Evolutionary conservation across 2,113 vertebrate species (phyloP), one percentile per base, ranked within the genome.

Genomic region (Budorcas taxicolor): DNA sequence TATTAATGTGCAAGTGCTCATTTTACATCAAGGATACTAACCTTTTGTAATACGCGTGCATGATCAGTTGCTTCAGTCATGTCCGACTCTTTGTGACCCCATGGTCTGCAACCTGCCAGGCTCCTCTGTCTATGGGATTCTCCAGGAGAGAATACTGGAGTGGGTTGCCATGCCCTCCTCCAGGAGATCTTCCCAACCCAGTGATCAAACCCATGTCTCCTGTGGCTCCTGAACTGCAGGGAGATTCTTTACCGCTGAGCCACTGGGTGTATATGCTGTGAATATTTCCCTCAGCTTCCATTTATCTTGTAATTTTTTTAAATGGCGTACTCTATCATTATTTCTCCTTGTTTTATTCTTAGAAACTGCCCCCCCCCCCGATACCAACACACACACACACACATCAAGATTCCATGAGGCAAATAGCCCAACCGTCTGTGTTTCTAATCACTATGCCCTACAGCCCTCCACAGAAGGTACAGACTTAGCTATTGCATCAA

Each of bases 181-280:
- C 19, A 71, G 19, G n/a, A 23, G 19, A 71, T 40, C 19, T 71
- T 71, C 19, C 10, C 0, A 0, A 71, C 5, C 5, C n/a, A 40
- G 19, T 36, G n/a, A 71, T 71, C n/a, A 71, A 71, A 40, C n/a
- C 19, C 1, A 0, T 71, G 1, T 67, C 17, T 67, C 64, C 64
- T 10, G 16, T n/a, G 16, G 17, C n/a, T 36, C 67, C 67, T 71
- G n/a, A 71, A 71, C 67, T 71, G 9, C 4, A 71, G n/a, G 10
- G n/a, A 71, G n/a, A 71, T 40, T 71, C 67, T 71, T 71, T 40
- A 40, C 67, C 1, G 3, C 67, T 36, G 19, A 40, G 67, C 67
- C 67, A 12, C n/a, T 71, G n/a, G n/a, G 4, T 71, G 5, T 40
- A 58, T 17, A 45, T 31, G 53, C 57, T 23, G 40, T 21, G 82